Evolutionary conservation across 2,888 invertebrate species (phyloP).

Genomic region (Laspeyria flexula): DNA sequence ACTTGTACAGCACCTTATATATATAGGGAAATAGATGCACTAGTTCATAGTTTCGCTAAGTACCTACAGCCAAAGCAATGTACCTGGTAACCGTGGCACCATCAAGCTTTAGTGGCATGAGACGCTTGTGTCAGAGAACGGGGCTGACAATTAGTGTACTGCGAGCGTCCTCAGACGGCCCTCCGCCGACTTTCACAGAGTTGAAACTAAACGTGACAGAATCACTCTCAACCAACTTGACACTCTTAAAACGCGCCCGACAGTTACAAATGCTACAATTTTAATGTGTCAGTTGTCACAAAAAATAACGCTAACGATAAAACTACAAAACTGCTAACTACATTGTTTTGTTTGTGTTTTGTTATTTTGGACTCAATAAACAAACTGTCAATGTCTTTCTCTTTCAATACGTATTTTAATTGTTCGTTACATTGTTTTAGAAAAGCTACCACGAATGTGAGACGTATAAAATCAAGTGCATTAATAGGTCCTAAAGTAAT

Average conservation of each 20-base stretch:
- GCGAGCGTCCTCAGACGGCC: constrained; percentile 65
- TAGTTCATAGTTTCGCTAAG: constrained; percentile 2
- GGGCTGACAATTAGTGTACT: constrained; percentile 70
- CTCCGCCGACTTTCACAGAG: constrained; percentile 54
- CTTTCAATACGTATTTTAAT: background rate
- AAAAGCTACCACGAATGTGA: too few relatives aligned
- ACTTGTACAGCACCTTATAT: too few relatives aligned
- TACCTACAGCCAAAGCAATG: constrained; percentile 10
- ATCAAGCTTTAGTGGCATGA: constrained; percentile 19
- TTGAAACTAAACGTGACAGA: constrained; percentile 62
- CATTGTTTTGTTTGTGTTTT: background rate
- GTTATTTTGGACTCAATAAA: background rate
- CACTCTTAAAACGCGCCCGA: constrained; percentile 34
- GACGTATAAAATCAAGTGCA: too few relatives aligned
- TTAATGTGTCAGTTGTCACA: constrained; percentile 23
- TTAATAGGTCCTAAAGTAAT: too few relatives aligned
- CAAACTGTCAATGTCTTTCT: background rate
- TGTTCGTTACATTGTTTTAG: too few relatives aligned
- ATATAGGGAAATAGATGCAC: background rate
- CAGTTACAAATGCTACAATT: constrained; percentile 39
- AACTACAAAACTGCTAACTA: constrained; percentile 5
- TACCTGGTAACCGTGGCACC: constrained; percentile 20
- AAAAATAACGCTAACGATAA: constrained; percentile 23
- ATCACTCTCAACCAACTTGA: constrained; percentile 47
- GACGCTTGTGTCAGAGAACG: constrained; percentile 43